Evolutionary conservation across 2,113 vertebrate species (phyloP), one percentile per base, ranked within the genome.

Genomic region (Tamias sibiricus): DNA sequence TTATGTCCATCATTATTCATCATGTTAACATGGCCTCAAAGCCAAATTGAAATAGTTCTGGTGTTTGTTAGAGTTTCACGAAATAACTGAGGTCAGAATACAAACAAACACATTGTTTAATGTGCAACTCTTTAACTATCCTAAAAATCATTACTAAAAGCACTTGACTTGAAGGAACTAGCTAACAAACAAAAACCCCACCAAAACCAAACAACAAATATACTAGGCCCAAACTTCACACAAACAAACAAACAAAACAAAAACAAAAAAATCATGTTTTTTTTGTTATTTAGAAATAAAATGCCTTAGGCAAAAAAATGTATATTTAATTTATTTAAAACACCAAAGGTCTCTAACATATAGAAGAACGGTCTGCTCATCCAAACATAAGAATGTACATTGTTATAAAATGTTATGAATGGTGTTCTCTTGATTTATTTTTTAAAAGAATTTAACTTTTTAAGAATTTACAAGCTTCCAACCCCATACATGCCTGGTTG

Each of bases 51-150:
- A 95, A 95, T 14, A 92, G 88, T 77, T 72, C 94, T 94, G 89
- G 35, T 9, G 1, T 66, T 95, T 96, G 87, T 72, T 74, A 97
- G 94, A 90, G 69, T 95, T 95, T 64, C 86, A 95, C 52, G 85
- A 97, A 96, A 71, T 93, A 97, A 95, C 74, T 68, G 96, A 98
- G 84, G 92, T 97, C 95, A 95, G 68, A 96, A 28, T 80, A 90
- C 22, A 94, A 97, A 77, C 59, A 94, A 97, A 77, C 59, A 94
- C 17, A 85, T 85, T 97, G 87, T 96, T 52, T 98, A 97, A 93
- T 57, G 32, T 86, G 35, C 30, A 95, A 20, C 40, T 96, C 66
- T 81, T 81, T 90, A 22, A 80, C 35, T 66, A 57, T 37, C 37
- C 86, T 85, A 90, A 87, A 86, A 83, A 75, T 14, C 68, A 68